Evolutionary conservation across 2,797 vertebrate genomes (phyloP), one percentile per base, ranked within the genome.

Genomic region (Rhyacichthys aspro): DNA sequence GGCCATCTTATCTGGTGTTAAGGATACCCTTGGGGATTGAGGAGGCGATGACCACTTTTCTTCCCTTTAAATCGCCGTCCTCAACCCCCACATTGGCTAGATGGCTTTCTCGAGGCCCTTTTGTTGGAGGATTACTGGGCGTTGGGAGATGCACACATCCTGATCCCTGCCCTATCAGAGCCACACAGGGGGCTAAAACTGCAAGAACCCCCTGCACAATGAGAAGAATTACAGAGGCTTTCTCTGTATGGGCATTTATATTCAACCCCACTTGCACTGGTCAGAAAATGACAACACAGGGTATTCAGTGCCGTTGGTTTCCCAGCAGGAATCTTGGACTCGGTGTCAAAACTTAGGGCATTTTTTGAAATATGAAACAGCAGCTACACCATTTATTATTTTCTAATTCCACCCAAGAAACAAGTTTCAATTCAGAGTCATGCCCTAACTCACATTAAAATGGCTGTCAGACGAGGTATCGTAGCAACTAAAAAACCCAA

Each of bases 81-180:
- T 79, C 73, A 77, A 72, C 78, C 71, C 70, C 47, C 70, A 65
- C 43, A 60, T 63, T 73, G 15, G 14, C 64, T 63, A 36, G 71
- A 69, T 47, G 61, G 73, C 85, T 83, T 84, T 88, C 70, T 80
- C 75, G 33, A 18, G 57, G 72, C 23, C 73, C 79, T 65, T 86
- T 89, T 88, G 84, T 86, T 52, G 53, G 58, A 12, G 74, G 90
- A 89, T 90, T 88, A 91, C 67, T 72, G 71, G 46, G 66, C 75
- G 61, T 80, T 89, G 84, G 79, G 73, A 82, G 77, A 74, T 16
- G 38, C 78, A 71, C 79, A 72, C 63, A 68, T 12, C 39, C 55
- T 55, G 67, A 81, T 78, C 70, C 71, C 70, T 83, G 78, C 72
- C 63, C 75, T 63, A 74, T 86, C 74, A 1, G 75, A 84, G 73